Conservation (phyloP, 2,888 invertebrate genomes). For the Biston betularia region DNA sequence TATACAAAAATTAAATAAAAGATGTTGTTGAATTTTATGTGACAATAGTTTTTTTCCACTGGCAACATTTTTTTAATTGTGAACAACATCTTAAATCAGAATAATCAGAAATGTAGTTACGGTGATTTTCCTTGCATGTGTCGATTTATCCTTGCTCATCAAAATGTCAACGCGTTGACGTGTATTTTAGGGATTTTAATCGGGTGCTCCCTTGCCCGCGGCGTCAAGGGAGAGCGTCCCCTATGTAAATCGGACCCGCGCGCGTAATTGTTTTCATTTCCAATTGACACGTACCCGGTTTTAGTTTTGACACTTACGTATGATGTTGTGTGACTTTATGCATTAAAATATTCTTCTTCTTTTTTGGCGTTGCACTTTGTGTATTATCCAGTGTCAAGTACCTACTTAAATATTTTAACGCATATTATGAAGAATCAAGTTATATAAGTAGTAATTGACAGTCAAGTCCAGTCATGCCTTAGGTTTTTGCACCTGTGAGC, state of each 20-base stretch:
- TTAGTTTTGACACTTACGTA: conserved; percentile 58
- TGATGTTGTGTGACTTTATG: not conserved
- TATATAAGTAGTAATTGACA: too few relatives aligned
- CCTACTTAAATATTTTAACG: too few relatives aligned
- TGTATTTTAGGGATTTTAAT: conserved; percentile 84
- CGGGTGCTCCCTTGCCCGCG: conserved; percentile 59
- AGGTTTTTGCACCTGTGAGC: too few relatives aligned
- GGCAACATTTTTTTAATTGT: not conserved
- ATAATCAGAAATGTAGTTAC: not conserved
- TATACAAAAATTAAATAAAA: too few relatives aligned
- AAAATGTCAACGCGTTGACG: conserved; percentile 85
- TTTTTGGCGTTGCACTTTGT: too few relatives aligned
- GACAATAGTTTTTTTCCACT: too few relatives aligned
- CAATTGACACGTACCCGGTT: conserved; percentile 72
- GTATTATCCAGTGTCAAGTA: too few relatives aligned
- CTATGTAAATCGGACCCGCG: conserved; percentile 77
- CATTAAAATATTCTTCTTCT: too few relatives aligned
- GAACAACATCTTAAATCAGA: not conserved
- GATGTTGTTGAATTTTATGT: too few relatives aligned
- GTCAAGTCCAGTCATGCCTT: too few relatives aligned
- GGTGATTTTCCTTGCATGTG: not conserved
- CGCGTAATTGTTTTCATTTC: conserved; percentile 78
- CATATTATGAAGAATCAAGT: too few relatives aligned
- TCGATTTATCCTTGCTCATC: conserved; percentile 81
- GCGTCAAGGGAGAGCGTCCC: conserved; percentile 52